phyloP scores from a whole-genome alignment of 2,888 invertebrate species.

The Iphiclides podalirius region DNA sequence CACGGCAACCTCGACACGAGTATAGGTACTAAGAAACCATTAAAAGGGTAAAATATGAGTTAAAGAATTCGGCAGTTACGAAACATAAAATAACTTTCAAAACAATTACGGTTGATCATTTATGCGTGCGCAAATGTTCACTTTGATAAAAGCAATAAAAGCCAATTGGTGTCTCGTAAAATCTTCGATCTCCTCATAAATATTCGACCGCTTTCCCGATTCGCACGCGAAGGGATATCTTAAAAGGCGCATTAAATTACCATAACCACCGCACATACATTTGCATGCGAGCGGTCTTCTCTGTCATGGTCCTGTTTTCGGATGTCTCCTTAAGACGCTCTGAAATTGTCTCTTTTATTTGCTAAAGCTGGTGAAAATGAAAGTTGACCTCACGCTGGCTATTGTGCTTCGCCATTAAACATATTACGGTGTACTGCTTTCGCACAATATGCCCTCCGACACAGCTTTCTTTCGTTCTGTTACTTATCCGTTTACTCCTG shows the following conservation, averaged over 20 bases:
- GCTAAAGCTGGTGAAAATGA: constrained; percentile 54
- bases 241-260: constrained; percentile 24
- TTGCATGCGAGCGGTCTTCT: constrained; percentile 14
- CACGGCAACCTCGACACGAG: too few species aligned
- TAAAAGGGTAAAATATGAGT: constrained; percentile 42
- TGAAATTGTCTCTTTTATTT: constrained; percentile 55
- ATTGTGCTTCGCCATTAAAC: constrained; percentile 38
- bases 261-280: constrained; percentile 14
- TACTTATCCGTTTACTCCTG: constrained; percentile 10
- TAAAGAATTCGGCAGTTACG: constrained; percentile 42
- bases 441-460: constrained; percentile 30
- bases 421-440: constrained; percentile 27
- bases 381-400: constrained; percentile 53
- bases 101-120: constrained; percentile 49
- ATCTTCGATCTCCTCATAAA: constrained; percentile 60
- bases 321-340: constrained; percentile 39
- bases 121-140: constrained; percentile 48
- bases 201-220: constrained; percentile 64
- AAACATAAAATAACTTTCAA: constrained; percentile 47
- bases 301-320: constrained; percentile 31
- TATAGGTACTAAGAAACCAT: constrained; percentile 48
- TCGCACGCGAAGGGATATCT: constrained; percentile 50
- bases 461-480: constrained; percentile 31
- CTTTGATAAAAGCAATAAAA: constrained; percentile 40
- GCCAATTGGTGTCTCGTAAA: constrained; percentile 40